phyloP scores from a whole-genome alignment of 2,888 invertebrate species.

The Ctenicera cuprea region DNA sequence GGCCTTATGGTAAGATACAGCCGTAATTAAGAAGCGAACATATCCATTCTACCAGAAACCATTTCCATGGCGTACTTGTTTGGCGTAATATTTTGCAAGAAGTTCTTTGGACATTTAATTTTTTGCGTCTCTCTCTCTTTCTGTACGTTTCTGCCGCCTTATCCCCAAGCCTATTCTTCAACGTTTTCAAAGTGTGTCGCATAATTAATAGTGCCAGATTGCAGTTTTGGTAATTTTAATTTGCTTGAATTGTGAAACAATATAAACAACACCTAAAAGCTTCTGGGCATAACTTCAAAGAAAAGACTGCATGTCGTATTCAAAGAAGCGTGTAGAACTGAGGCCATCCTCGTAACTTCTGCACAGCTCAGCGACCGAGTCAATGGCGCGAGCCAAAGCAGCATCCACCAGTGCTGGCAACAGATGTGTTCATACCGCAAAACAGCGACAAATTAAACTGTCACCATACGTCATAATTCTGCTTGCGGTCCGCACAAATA shows the following conservation, averaged over 20 bases:
- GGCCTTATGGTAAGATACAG: no score
- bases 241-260: background rate
- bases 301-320: constrained; percentile 28
- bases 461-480: constrained; percentile 50
- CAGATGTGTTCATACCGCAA: constrained; percentile 51
- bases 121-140: no score
- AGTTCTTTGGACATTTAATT: no score
- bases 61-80: no score
- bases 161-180: no score
- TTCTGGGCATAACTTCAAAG: constrained; percentile 28
- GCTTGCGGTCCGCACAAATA: constrained; percentile 24
- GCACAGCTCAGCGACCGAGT: constrained; percentile 53
- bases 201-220: no score
- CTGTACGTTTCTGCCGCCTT: no score
- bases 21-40: no score
- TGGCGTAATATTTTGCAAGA: no score
- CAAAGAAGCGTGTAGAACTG: constrained; percentile 39
- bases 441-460: constrained; percentile 53
- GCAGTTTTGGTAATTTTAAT: background rate
- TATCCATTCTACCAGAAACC: no score
- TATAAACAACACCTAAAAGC: constrained; percentile 2
- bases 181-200: no score
- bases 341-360: constrained; percentile 49
- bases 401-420: constrained; percentile 46
- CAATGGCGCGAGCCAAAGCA: constrained; percentile 51